Evolutionary conservation across 2,113 vertebrate genomes (phyloP), one percentile per base, ranked within the genome.

Genomic region (Channa maculata): DNA sequence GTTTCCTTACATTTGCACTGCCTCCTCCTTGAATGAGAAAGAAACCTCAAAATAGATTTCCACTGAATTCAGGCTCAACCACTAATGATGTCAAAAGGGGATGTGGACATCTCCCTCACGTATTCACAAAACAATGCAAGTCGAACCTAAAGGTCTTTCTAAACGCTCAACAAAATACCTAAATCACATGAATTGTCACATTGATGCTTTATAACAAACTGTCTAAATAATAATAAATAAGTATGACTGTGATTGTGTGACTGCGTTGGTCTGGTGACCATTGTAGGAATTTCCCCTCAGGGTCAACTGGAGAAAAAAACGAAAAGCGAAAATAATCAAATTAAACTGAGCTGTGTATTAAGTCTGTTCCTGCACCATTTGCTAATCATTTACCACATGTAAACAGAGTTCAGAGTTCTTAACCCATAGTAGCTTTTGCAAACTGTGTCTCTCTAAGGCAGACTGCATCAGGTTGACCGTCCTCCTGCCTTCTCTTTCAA

Each of bases 61-160:
- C 75, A 70, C 71, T 36, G 85, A 91, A 91, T 88, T 71, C 66
- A 57, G 57, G 10, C 72, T 77, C 1, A 62, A 53, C 80, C 75
- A 15, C 68, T 58, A 55, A 77, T 88, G 67, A 82, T 79, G 82
- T 82, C 86, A 75, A 88, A 86, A 87, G 87, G 86, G 81, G 87
- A 91, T 87, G 79, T 89, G 65, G 80, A 38, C 38, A 8, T 66
- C 24, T 61, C 34, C 45, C 59, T 66, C 68, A 51, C 7, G 0
- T 53, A 48, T 10, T 53, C 54, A 15, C 37, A 72, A 12, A 50
- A 52, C 9, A 54, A 4, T 77, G 15, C 24, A 37, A 53, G 24
- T 49, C 3, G 0, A 24, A n/a, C 53, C 33, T 34, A 6, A 43
- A 49, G 43, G 45, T 36, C 24, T 43, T 14, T 3, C n/a, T 67